Evolutionary conservation across 30 jellyfish, hydroid and myxozoan genomes (phyloP), one percentile per base, ranked within the genome.

Genomic region (Cassiopea xamachana): DNA sequence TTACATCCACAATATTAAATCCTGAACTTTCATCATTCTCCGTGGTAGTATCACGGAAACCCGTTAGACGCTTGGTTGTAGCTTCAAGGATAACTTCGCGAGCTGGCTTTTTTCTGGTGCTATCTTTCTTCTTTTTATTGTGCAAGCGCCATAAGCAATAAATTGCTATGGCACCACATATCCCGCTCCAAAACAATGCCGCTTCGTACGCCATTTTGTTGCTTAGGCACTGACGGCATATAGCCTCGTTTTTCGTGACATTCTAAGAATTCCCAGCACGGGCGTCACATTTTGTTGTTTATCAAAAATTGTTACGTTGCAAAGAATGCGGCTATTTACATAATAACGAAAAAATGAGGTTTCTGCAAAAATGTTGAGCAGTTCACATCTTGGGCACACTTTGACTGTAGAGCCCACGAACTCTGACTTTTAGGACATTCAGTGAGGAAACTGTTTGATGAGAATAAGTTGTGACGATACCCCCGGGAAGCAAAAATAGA

Each of bases 81-180:
- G 92, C 92, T 72, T 84, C 85, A 70, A 84, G 85, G 77, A 71
- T 48, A 47, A 60, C 77, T 19, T 69, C 69, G 51, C 92, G 85
- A 16, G 77, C 13, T n/a, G 2, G 60, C 17, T 84, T 51, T 45
- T 67, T 13, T 27, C n/a, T 84, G 13, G 71, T 1, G 16, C 19
- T 49, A 2, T 45, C 46, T 45, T 10, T 73, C 43, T 47, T 16
- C 67, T 84, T 71, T 59, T 70, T 73, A 15, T 27, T 17, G 46
- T 14, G 7, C 17, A 17, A 71, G 10, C 14, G 4, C 84, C 83
- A 84, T 16, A 73, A 46, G 1, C 70, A 19, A 60, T 15, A 47
- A n/a, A 73, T 46, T 12, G 85, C 19, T 60, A 84, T 8, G 12
- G 70, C 60, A 2, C 92, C 92, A 13, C 47, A 73, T 4, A 73